phyloP scores from a whole-genome alignment of 35 echinoderm and acorn worm species.

The Heliocidaris erythrogramma region DNA sequence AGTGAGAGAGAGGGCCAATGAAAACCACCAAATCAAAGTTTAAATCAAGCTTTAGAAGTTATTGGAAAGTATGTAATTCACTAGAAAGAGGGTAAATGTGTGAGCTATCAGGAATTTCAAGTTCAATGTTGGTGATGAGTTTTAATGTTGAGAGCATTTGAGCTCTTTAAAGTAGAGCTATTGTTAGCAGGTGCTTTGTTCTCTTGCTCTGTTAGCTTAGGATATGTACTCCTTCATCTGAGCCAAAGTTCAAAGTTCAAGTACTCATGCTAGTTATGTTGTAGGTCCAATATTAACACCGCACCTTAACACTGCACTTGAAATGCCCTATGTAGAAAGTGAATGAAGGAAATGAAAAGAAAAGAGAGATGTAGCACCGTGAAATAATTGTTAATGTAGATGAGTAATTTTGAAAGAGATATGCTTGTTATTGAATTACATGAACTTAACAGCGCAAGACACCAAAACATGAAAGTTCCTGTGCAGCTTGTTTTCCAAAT shows the following conservation, averaged over 20 bases:
- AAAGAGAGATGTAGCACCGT: neutral
- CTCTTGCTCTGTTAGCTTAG: neutral
- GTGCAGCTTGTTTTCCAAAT: neutral
- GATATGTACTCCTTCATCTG: neutral
- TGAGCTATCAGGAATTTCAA: conserved; percentile 1
- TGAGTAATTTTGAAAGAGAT: neutral
- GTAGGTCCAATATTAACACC: neutral
- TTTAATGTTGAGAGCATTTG: neutral
- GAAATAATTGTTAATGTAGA: neutral
- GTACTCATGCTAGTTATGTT: neutral
- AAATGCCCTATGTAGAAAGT: neutral
- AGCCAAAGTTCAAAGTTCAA: too few species aligned
- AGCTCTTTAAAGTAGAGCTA: neutral
- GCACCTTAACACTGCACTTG: neutral
- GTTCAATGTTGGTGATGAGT: neutral
- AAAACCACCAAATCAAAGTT: neutral
- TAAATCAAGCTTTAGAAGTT: neutral
- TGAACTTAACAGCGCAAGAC: neutral
- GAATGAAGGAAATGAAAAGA: neutral
- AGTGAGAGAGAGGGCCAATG: neutral
- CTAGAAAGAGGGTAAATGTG: neutral
- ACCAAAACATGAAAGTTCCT: neutral
- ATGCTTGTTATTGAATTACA: neutral
- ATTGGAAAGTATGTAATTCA: neutral
- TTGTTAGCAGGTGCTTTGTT: too few species aligned